Percentiles rank a stretch among this genome's conserved stretches.
These are phyloP conservation scores for Uria lomvia DNA, from an alignment of 2,113 vertebrate genomes.

Conservation along the genomic window DNA sequence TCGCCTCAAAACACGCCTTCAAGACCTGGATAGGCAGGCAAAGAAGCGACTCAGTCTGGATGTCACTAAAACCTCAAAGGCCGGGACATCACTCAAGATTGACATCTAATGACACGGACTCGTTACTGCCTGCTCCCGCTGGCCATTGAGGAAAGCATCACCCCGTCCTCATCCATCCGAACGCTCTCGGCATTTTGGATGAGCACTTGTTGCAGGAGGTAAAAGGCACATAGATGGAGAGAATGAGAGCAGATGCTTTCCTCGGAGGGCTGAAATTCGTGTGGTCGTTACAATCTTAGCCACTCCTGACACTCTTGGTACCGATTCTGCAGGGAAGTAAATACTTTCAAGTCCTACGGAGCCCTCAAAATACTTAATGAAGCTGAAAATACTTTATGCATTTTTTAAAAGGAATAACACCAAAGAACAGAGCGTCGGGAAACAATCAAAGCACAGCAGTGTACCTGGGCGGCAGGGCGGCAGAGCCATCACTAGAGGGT, in stretches of 20 bases:
- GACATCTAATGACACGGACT: neutral
- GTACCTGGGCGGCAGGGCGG: conserved; percentile 74
- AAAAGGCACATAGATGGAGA: accelerated
- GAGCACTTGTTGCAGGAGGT: neutral
- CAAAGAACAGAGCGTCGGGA: neutral
- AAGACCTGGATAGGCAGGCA: neutral
- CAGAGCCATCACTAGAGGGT: conserved; percentile 77
- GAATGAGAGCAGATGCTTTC: neutral
- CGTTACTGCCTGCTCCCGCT: neutral
- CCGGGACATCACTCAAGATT: neutral
- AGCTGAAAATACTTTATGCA: neutral
- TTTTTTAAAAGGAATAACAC: neutral
- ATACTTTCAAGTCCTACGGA: neutral
- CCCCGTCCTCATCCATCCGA: neutral
- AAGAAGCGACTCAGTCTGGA: neutral
- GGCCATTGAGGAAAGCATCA: neutral
- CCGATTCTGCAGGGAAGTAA: neutral
- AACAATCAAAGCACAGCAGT: neutral
- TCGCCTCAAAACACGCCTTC: neutral
- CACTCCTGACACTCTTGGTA: neutral
- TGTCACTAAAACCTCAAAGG: neutral
- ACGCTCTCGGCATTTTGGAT: neutral
- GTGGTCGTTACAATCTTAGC: neutral
- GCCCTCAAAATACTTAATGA: neutral
- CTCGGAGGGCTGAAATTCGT: neutral